Evolutionary conservation across 2,113 vertebrate genomes (phyloP), one percentile per base, ranked within the genome.

Genomic region (Platysteira castanea): DNA sequence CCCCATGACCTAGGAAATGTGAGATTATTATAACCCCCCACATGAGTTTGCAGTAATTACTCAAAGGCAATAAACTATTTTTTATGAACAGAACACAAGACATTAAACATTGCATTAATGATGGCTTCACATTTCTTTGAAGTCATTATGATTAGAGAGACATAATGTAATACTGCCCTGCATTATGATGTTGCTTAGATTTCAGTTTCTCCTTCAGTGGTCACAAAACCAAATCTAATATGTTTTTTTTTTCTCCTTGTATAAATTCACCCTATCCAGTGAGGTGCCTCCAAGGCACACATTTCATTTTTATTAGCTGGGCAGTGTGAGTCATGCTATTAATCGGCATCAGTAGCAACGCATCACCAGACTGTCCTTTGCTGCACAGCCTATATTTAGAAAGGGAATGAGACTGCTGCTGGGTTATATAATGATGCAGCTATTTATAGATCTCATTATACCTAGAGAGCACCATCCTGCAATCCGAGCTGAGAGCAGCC

Each of bases 381-480:
- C 97, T 63, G 95, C 96, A 83, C 84, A 85, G 92, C 39, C 98
- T 98, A 98, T 98, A 97, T 98, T 98, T 98, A 98, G 98, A 97
- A 98, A 96, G 59, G 30, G 96, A 98, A 98, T 97, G 97, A 98
- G 95, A 93, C 93, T 98, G 97, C 97, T 37, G 77, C 97, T 71
- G 95, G 90, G 93, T 98, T 98, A 97, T 95, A 97, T 97, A 98
- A 98, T 93, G 96, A 96, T 87, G 87, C 44, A 56, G 97, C 92
- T 98, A 98, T 98, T 98, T 98, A 97, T 98, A 98, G 98, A 92
- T 90, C 82, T 56, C 93, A 93, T 97, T 97, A 95, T 96, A 98
- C 97, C 98, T 98, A 96, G 97, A 97, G 97, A 98, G 96, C 85
- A 94, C 63, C 27, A 31, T 92, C 94, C 92, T 92, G 89, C 89